Conservation (phyloP, 2,797 vertebrate species). For the Chromobotia macracanthus region DNA sequence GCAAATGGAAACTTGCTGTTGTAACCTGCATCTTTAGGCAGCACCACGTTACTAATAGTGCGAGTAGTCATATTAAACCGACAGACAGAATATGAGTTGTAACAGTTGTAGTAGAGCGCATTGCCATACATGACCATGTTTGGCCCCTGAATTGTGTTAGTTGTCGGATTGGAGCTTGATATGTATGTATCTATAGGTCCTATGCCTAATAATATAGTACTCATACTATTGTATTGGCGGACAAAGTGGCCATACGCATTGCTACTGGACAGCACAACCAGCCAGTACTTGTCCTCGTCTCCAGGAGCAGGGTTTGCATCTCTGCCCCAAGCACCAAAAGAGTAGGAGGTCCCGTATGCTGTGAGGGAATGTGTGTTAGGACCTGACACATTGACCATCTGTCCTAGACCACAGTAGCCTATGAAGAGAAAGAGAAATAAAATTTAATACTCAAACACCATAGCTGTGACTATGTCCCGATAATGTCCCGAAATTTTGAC, state of each 20-base stretch:
- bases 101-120: slow-evolving; percentile 76
- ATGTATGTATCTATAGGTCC: slow-evolving; percentile 63
- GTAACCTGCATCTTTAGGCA: slow-evolving; percentile 71
- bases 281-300: slow-evolving; percentile 75
- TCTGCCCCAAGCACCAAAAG: slow-evolving; percentile 76
- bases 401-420: slow-evolving; percentile 70
- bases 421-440: not conserved
- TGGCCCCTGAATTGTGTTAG: slow-evolving; percentile 77
- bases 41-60: slow-evolving; percentile 55
- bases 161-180: slow-evolving; percentile 67
- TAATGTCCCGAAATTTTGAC: too few species aligned
- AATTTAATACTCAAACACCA: too few species aligned
- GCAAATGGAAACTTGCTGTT: slow-evolving; percentile 76
- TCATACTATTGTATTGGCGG: slow-evolving; percentile 71
- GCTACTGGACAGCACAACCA: slow-evolving; percentile 68
- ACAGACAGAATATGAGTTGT: slow-evolving; percentile 69
- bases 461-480: too few species aligned
- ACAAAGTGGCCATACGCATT: slow-evolving; percentile 65
- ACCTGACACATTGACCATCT: slow-evolving; percentile 61
- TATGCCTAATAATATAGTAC: slow-evolving; percentile 66
- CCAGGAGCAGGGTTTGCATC: slow-evolving; percentile 72
- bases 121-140: slow-evolving; percentile 70
- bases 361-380: slow-evolving; percentile 66
- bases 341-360: slow-evolving; percentile 66
- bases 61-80: slow-evolving; percentile 71